Evolutionary conservation across 1,140 invertebrate species (phyloP).

Genomic region (Panagrolaimus sp.): DNA sequence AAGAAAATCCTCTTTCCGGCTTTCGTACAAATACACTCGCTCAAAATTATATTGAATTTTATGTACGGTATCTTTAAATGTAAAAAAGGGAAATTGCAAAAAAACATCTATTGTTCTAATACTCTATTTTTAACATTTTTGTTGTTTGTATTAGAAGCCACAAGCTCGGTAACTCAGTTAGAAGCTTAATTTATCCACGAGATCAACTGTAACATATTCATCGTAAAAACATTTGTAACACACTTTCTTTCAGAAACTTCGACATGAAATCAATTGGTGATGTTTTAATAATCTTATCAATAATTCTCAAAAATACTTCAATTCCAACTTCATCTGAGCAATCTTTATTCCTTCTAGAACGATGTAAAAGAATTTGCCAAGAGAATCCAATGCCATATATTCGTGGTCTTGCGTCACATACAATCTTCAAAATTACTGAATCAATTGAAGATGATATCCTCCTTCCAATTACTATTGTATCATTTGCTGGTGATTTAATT

Average conservation of each 20-base stretch:
- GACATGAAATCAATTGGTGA: constrained; percentile 9
- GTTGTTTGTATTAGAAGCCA: too few relatives aligned
- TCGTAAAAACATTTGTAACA: not conserved
- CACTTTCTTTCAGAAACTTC: not conserved
- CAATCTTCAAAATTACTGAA: not conserved
- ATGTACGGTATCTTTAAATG: too few relatives aligned
- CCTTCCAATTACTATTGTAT: not conserved
- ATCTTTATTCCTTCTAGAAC: not conserved
- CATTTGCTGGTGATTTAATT: not conserved
- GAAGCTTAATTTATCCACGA: too few relatives aligned
- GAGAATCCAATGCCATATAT: constrained; percentile 8
- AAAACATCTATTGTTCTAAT: too few relatives aligned
- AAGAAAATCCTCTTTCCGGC: too few relatives aligned
- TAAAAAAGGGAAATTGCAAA: too few relatives aligned
- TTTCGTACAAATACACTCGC: too few relatives aligned
- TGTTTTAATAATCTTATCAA: not conserved
- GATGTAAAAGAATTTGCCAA: not conserved
- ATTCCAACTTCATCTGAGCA: not conserved
- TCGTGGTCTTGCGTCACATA: not conserved
- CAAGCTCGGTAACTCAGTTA: too few relatives aligned
- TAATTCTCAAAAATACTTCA: not conserved
- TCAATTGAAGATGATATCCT: not conserved
- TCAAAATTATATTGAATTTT: too few relatives aligned
- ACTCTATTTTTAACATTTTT: too few relatives aligned
- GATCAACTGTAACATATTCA: not conserved